phyloP scores from a whole-genome alignment of 1,140 invertebrate species.

The Gryon sp. region DNA sequence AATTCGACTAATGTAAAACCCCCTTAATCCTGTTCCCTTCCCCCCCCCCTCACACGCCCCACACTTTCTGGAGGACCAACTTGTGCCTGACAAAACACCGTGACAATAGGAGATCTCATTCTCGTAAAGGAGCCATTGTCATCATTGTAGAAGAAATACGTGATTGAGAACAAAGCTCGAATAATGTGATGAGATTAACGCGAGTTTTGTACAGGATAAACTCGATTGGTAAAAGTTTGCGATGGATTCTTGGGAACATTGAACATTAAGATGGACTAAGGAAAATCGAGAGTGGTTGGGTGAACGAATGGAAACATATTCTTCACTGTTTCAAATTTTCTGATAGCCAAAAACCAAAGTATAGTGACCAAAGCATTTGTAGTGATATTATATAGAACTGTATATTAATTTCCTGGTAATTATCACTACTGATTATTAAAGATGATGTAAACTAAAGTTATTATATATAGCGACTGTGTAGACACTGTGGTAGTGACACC shows the following conservation, averaged over 20 bases:
- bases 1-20: too few relatives aligned
- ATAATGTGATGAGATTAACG: constrained; percentile 5
- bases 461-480: constrained; percentile 73
- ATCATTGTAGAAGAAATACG: constrained; percentile 47
- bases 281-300: not conserved
- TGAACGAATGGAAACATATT: constrained; percentile 51
- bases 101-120: constrained; percentile 60
- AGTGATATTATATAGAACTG: constrained; percentile 71
- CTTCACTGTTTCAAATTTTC: constrained; percentile 59
- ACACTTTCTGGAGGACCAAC: constrained; percentile 65
- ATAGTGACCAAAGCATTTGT: constrained; percentile 67
- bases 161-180: not conserved
- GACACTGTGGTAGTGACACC: constrained; percentile 74
- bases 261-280: too few relatives aligned
- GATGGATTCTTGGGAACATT: constrained; percentile 14
- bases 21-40: too few relatives aligned
- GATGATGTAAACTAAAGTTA: constrained; percentile 71
- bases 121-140: constrained; percentile 45
- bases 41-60: constrained; percentile 3
- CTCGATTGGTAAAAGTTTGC: constrained; percentile 14
- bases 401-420: constrained; percentile 72
- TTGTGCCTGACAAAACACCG: constrained; percentile 65
- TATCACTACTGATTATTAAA: constrained; percentile 69
- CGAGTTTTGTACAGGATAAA: constrained; percentile 2
- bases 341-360: constrained; percentile 60